phyloP scores from a whole-genome alignment of 1,140 invertebrate species.

The Eumaeus atala region DNA sequence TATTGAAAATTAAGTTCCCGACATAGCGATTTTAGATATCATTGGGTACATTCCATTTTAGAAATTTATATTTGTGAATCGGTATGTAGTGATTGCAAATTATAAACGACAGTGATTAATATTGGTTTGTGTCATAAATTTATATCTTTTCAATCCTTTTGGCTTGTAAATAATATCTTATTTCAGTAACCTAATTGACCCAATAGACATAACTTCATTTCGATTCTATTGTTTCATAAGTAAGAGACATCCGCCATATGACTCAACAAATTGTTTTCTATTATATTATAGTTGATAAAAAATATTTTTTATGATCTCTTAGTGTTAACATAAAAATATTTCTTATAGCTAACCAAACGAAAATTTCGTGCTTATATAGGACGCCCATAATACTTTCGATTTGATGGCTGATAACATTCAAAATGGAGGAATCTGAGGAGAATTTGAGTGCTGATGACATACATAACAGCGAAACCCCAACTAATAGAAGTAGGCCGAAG shows the following conservation, averaged over 20 bases:
- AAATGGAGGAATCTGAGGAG: conserved; percentile 60
- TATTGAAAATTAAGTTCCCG: conserved; percentile 69
- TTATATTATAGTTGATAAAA: conserved; percentile 22
- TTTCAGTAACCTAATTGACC: conserved; percentile 49
- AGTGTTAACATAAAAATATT: conserved; percentile 22
- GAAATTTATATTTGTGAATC: conserved; percentile 7
- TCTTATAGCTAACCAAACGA: conserved; percentile 17
- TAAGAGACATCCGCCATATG: conserved; percentile 26
- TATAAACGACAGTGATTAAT: neutral
- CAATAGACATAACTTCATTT: conserved; percentile 56
- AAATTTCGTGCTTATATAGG: conserved; percentile 20
- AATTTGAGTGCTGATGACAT: conserved; percentile 47
- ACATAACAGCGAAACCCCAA: conserved; percentile 27
- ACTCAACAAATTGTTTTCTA: conserved; percentile 27
- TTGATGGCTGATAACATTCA: conserved; percentile 22
- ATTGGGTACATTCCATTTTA: conserved; percentile 34
- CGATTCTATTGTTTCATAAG: conserved; percentile 63
- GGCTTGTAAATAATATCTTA: conserved; percentile 24
- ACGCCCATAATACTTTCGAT: conserved; percentile 5
- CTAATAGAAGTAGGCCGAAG: conserved; percentile 44
- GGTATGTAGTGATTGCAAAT: neutral
- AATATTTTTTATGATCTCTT: conserved; percentile 31
- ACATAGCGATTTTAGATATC: conserved; percentile 28
- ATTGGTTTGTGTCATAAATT: neutral
- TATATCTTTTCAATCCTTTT: neutral